A percentile compares a stretch with the other conserved stretches of the same genome.
Conservation (phyloP, 2,113 vertebrate genomes). For the Hyaena hyaena region DNA sequence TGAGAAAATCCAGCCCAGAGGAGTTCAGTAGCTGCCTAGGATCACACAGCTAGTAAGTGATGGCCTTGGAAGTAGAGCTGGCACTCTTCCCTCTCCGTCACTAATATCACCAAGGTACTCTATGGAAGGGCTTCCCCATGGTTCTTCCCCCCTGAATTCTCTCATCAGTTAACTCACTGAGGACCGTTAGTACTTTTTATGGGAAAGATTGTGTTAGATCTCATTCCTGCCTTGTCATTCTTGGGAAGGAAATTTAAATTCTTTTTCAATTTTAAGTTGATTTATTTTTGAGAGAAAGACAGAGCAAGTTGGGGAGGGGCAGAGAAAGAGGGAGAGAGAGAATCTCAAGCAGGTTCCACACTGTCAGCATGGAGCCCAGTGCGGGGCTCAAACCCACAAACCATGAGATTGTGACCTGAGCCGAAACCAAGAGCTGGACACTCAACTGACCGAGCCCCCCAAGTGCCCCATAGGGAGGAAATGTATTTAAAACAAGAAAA, state of each 20-base stretch:
- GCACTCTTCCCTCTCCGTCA: background rate
- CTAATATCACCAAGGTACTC: background rate
- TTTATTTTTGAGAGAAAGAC: too few relatives aligned
- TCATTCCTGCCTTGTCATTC: background rate
- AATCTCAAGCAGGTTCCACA: too few relatives aligned
- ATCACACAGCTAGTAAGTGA: background rate
- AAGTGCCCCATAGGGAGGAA: background rate
- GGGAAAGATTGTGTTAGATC: conserved; percentile 5
- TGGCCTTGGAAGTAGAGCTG: background rate
- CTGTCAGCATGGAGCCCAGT: too few relatives aligned
- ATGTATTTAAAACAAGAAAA: conserved; percentile 10
- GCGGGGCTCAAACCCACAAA: too few relatives aligned
- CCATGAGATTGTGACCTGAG: too few relatives aligned
- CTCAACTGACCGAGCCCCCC: too few relatives aligned
- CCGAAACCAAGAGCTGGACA: too few relatives aligned
- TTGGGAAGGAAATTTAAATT: background rate
- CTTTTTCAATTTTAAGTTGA: too few relatives aligned
- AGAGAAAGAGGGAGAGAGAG: too few relatives aligned
- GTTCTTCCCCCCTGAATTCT: background rate
- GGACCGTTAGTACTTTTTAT: background rate
- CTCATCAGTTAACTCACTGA: background rate
- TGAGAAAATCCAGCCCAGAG: background rate
- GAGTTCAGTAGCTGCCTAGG: background rate
- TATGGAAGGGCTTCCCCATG: background rate
- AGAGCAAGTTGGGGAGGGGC: too few relatives aligned